Evolutionary conservation across 1,140 invertebrate genomes (phyloP).

Genomic region (Drosophila parabipectinata): DNA sequence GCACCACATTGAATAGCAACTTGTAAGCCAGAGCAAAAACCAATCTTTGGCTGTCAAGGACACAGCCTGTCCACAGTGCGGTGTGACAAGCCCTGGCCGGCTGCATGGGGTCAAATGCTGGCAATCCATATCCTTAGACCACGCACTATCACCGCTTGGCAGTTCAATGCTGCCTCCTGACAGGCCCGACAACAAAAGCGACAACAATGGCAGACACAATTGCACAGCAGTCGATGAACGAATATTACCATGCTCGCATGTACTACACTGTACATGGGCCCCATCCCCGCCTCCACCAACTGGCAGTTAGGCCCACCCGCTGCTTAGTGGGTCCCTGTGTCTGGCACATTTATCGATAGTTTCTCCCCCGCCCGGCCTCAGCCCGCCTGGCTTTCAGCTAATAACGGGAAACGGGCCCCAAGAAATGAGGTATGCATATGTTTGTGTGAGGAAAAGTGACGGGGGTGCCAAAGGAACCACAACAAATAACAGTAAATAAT

Average conservation of each 20-base stretch:
- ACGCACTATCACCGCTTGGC: constrained; percentile 30
- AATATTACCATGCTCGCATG: constrained; percentile 44
- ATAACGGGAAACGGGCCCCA: constrained; percentile 47
- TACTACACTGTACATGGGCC: neutral
- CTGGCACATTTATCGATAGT: constrained; percentile 57
- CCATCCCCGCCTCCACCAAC: neutral
- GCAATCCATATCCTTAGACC: constrained; percentile 30
- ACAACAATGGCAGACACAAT: constrained; percentile 18
- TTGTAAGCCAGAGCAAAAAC: constrained; percentile 13
- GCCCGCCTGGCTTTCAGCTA: constrained; percentile 37
- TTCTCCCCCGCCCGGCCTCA: constrained; percentile 4
- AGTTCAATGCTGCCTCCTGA: constrained; percentile 40
- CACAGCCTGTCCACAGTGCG: constrained; percentile 22
- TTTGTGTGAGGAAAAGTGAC: neutral
- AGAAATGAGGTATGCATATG: constrained; percentile 49
- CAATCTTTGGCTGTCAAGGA: constrained; percentile 31
- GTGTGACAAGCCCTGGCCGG: constrained; percentile 29
- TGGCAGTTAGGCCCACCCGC: constrained; percentile 2
- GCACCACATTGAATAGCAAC: constrained; percentile 14
- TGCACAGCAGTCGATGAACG: constrained; percentile 41
- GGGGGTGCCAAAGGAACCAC: constrained; percentile 39
- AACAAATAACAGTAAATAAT: constrained; percentile 73
- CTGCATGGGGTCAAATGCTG: constrained; percentile 52
- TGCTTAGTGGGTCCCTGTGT: constrained; percentile 19
- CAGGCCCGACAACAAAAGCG: constrained; percentile 10